A percentile compares a stretch with the other conserved stretches of the same genome.
Conservation (phyloP, 2,888 invertebrate genomes). For the Plebejus anna region DNA sequence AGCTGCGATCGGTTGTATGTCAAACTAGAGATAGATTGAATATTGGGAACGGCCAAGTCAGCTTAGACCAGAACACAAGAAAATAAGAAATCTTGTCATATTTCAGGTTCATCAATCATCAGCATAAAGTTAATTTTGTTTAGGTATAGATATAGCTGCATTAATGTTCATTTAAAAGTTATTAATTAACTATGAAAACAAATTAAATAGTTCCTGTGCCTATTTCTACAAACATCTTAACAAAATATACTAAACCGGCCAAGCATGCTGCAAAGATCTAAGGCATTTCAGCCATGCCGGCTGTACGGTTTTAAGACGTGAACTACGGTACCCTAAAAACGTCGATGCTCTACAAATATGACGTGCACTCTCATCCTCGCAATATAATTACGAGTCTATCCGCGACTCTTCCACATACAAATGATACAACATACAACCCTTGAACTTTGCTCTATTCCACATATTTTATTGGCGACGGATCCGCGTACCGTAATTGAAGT, state of each 20-base stretch:
- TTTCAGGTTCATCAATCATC: neutral
- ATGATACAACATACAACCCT: slow-evolving; percentile 49
- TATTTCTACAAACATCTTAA: neutral
- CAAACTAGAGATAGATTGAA: too few species aligned
- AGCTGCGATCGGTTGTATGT: too few species aligned
- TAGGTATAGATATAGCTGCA: too few species aligned
- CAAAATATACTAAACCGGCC: neutral
- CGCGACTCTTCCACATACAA: slow-evolving; percentile 44
- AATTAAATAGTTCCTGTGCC: neutral
- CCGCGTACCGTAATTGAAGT: slow-evolving; percentile 23
- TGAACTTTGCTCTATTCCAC: slow-evolving; percentile 36
- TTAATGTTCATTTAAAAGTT: too few species aligned
- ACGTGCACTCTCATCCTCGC: slow-evolving; percentile 47
- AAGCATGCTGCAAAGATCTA: too few species aligned
- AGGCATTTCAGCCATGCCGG: too few species aligned
- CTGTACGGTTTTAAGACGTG: neutral
- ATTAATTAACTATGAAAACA: neutral
- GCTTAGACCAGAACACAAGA: neutral
- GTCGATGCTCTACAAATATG: slow-evolving; percentile 16
- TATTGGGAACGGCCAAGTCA: neutral
- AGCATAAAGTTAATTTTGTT: neutral
- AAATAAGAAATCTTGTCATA: neutral
- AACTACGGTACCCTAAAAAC: neutral
- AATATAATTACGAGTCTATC: slow-evolving; percentile 52
- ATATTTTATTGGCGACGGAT: slow-evolving; percentile 24